Base-by-base conservation (phyloP, 2,113 vertebrate genomes). In the Gobius niger region DNA sequence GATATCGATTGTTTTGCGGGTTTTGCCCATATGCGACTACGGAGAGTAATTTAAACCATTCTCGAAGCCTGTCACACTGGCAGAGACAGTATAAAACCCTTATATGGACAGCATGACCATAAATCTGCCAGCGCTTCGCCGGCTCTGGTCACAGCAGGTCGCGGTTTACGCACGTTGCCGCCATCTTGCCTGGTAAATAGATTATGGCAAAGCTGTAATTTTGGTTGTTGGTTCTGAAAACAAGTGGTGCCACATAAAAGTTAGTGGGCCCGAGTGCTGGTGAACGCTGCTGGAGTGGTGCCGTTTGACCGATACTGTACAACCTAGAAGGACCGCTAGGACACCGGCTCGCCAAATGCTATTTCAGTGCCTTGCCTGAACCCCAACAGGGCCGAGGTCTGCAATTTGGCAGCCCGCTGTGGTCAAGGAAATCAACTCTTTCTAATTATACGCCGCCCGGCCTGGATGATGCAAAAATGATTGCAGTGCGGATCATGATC, bases 351-450 rank as follows among this genome's bases (percentile, higher is more conserved):
- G 46, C 85, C 88, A 65, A 70, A 34, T 9, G 75, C 88, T 90
- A 91, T 90, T 91, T 91, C 78, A 76, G 88, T 78, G 71, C 68
- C 84, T 88, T 84, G 85, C 85, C 86, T 82, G 69, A 88, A 86
- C 77, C 80, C 73, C 61, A 73, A 83, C 68, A 65, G 63, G 80
- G 78, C 73, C 83, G 76, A 88, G 85, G 77, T 87, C 92, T 91
- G 83, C 90, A 92, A 92, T 92, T 92, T 92, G 76, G 90, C 80
- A 51, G 77, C 78, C 74, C 82, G 81, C 89, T 88, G 91, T 84
- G 91, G 90, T 90, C 82, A 78, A 87, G 83, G 77, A 91, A 92
- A 85, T 86, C 88, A 87, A 82, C 78, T 80, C 87, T 88, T 89
- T 90, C 85, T 91, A 93, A 93, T 93, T 92, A 93, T 88, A 89